Base-by-base conservation (phyloP, 53 echinoderm and acorn worm genomes). In the Antedon mediterranea region DNA sequence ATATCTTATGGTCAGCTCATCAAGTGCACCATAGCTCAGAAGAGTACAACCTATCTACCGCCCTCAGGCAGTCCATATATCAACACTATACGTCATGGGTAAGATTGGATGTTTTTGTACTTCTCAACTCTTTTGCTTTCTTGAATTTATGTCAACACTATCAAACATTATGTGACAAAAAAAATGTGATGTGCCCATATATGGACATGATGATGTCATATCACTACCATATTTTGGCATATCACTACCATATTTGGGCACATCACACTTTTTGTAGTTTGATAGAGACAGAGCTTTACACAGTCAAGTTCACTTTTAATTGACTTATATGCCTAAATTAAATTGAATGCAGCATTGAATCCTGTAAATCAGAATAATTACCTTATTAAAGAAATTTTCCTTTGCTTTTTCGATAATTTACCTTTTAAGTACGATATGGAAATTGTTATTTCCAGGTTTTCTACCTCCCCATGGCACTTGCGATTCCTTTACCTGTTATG, bases 21-120 rank as follows among this genome's bases (percentile, higher is more conserved):
- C 95, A 95, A 73, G 91, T 89, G 0, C 95, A 95, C 31, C 95
- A 95, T 78, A 95, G 95, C 77, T 95, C 95, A 0, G 95, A 95
- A 79, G 95, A 95, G 31, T 95, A 91, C 72, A 95, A 95, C 31
- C 79, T 91, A 4, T 76, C 85, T 0, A 95, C 95, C 0, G 95
- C 91, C 4, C 79, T 92, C 3, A 57, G 95, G 41, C 95, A 95
- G 71, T 89, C 92, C 0, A 73, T 89, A 20, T 73, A 87, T 34
- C 91, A 95, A 76, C 82, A 88, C 43, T 89, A 78, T 43, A 82
- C 84, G 30, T 89, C 87, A 31, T 91, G 91, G 95, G 95, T 95
- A 43, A 84, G 88, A 18, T 29, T 37, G 4, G 6, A 28, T 4
- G 6, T 72, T 28, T 23, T 23, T n/a, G n/a, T n/a, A n/a, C n/a